phyloP scores from a whole-genome alignment of 2,113 vertebrate genomes.

The Nyctibius bracteatus region DNA sequence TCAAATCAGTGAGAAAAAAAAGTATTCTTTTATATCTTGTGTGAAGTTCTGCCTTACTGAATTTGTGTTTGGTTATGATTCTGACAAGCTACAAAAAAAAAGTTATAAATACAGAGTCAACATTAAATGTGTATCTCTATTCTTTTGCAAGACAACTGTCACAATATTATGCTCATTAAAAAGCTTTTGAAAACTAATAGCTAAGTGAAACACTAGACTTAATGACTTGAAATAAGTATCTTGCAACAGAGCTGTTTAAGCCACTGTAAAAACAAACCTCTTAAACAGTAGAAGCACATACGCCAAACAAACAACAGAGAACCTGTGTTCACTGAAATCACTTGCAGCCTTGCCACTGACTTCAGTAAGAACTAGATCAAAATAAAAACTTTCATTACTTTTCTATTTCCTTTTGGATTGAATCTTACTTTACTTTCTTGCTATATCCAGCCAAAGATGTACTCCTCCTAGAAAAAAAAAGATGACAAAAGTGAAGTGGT shows the following conservation, averaged over 20 bases:
- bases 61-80: constrained; percentile 31
- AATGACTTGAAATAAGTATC: constrained; percentile 40
- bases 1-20: not conserved
- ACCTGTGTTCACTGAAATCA: not conserved
- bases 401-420: not conserved
- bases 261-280: constrained; percentile 21
- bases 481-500: not conserved
- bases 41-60: not conserved
- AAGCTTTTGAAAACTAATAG: constrained; percentile 33
- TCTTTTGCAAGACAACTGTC: constrained; percentile 45
- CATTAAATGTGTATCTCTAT: not conserved
- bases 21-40: not conserved
- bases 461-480: constrained; percentile 28
- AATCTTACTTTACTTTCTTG: constrained; percentile 14
- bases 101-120: not conserved
- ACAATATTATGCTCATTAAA: constrained; percentile 51
- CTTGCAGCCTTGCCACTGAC: not conserved
- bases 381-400: not conserved
- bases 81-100: constrained; percentile 37
- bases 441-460: constrained; percentile 62
- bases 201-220: constrained; percentile 31
- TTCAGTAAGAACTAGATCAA: not conserved
- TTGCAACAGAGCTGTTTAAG: constrained; percentile 17
- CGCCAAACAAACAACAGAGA: not conserved
- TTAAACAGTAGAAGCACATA: not conserved